Base-by-base conservation (phyloP, 2,113 vertebrate species). In the Ictalurus punctatus region DNA sequence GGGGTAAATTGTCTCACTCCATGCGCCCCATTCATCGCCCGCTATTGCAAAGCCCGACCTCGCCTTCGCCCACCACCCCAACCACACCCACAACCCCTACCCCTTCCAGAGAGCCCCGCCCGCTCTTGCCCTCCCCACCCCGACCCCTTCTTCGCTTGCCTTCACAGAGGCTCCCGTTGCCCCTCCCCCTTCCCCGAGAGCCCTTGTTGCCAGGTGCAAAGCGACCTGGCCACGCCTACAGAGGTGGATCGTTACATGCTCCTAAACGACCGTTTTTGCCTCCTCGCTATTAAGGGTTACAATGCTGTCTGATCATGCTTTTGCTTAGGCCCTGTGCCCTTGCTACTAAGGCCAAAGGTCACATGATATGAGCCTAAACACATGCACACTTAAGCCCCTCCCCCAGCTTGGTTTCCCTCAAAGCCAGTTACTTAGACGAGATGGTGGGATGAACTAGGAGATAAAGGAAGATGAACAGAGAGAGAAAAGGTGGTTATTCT, bases 251-350 rank as follows among this genome's bases (percentile, higher is more conserved):
- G 1, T 97, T 98, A 93, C 97, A 97, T 65, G 91, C 95, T 84
- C 96, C 97, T 17, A 98, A 99, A 94, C 97, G 98, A 94, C 98
- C 98, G 69, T 98, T 97, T 93, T 95, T 97, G 37, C 97, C 97
- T 89, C 98, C 97, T 79, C 97, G 97, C 95, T 99, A 98, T 96
- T 99, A 97, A 98, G 88, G 91, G n/a, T 40, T n/a, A 27, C 30
- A 27, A 3, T 58, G 52, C 37, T 58, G 52, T 40, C 85, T 86
- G 27, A 76, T 74, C 67, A 40, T 73, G 67, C 12, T 6, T 69
- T 73, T 74, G 30, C 69, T 34, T 37, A 76, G 54, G 67, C 30
- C 19, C 37, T 78, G 54, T 25, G 61, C 85, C 56, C 8, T 86
- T 23, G 34, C 56, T 86, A 27, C 3, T 44, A 63, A 40, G 73